Percentiles rank a stretch among this genome's conserved stretches.
Evolutionary conservation across 2,888 invertebrate genomes (phyloP).

Genomic region (Punctoribates punctum): DNA sequence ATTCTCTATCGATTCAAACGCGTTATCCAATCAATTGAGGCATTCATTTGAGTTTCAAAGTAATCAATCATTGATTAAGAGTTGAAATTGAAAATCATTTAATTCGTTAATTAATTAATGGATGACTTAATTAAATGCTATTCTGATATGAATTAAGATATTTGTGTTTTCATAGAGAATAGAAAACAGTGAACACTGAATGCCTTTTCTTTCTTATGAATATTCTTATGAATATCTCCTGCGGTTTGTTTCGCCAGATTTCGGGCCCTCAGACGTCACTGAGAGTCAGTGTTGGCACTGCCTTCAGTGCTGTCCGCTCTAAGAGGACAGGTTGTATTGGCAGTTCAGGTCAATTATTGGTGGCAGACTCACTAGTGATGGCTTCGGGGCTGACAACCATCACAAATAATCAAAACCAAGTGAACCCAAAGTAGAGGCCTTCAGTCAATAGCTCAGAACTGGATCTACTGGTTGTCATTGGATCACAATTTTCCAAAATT

Average conservation of each 20-base stretch:
- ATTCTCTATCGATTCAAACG: background rate
- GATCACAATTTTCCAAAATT: background rate
- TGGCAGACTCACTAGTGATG: constrained; percentile 14
- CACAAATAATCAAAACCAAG: constrained; percentile 14
- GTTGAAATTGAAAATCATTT: background rate
- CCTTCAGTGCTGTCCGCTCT: constrained; percentile 2
- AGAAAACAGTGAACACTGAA: background rate
- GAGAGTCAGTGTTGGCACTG: background rate
- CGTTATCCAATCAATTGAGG: background rate
- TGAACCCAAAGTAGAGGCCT: background rate
- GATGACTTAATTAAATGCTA: background rate
- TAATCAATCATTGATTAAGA: background rate
- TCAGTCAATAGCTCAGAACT: background rate
- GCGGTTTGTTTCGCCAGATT: constrained; percentile 8
- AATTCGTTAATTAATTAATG: background rate
- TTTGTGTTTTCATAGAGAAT: background rate
- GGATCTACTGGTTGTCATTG: constrained; percentile 31
- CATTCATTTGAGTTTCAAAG: background rate
- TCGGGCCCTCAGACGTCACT: background rate
- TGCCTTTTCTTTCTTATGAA: background rate
- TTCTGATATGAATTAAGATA: background rate
- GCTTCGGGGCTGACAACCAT: constrained; percentile 22
- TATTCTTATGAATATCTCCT: constrained; percentile 14
- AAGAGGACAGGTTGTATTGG: background rate
- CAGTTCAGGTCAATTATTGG: constrained; percentile 29